These are phyloP conservation scores for Elaeidobius kamerunicus DNA, from an alignment of 2,888 invertebrate species.

Conservation along the genomic window DNA sequence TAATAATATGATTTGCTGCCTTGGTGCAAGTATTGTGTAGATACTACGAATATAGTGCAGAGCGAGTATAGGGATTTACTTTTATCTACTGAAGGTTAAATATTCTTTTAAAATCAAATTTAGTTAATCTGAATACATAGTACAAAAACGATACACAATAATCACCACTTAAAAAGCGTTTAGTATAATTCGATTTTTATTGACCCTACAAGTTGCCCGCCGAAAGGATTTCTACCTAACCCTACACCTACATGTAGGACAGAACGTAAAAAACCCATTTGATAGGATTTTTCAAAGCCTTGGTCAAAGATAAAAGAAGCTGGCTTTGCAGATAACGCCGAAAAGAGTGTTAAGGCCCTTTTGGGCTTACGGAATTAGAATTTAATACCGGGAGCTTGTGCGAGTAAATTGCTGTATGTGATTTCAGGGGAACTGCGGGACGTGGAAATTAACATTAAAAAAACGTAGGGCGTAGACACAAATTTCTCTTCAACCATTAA, in stretches of 20 bases:
- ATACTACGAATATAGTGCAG: not conserved
- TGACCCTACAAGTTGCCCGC: slow-evolving; percentile 9
- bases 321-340: slow-evolving; percentile 23
- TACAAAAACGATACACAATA: no score
- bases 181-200: no score
- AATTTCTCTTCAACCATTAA: no score
- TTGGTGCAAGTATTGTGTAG: not conserved
- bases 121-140: no score
- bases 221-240: slow-evolving; percentile 4
- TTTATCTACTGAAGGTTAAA: not conserved
- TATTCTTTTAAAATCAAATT: not conserved
- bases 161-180: no score
- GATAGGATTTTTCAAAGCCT: slow-evolving; percentile 24
- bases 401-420: slow-evolving; percentile 5
- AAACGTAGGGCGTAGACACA: no score
- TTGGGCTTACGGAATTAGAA: slow-evolving; percentile 21
- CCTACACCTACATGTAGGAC: slow-evolving; percentile 16
- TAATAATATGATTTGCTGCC: slow-evolving; percentile 14
- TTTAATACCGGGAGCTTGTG: slow-evolving; percentile 21
- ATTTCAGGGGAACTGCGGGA: slow-evolving; percentile 5
- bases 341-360: slow-evolving; percentile 18
- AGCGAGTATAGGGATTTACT: not conserved
- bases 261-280: slow-evolving; percentile 19
- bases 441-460: no score
- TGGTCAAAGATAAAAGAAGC: slow-evolving; percentile 22